phyloP scores from a whole-genome alignment of 2,888 invertebrate genomes.

The Elegia similella region DNA sequence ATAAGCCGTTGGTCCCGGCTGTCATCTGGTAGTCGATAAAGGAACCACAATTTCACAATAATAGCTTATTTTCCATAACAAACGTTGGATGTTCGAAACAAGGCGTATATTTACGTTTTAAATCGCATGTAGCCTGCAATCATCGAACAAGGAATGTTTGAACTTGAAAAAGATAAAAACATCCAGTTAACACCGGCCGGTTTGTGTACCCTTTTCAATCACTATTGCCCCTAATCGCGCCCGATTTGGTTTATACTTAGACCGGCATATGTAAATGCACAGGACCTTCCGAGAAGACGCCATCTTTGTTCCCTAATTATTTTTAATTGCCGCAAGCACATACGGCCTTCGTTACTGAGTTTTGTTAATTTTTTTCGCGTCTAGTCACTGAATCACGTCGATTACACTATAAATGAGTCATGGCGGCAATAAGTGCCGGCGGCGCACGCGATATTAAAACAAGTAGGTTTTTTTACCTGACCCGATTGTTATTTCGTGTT shows the following conservation, averaged over 20 bases:
- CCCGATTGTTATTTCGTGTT: conserved; percentile 42
- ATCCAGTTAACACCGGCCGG: conserved; percentile 56
- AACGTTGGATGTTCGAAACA: background rate
- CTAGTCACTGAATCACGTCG: conserved; percentile 70
- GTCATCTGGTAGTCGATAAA: no score
- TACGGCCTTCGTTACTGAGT: conserved; percentile 72
- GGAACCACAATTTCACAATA: no score
- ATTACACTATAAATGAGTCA: conserved; percentile 67
- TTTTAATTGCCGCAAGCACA: conserved; percentile 78
- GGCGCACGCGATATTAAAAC: conserved; percentile 57
- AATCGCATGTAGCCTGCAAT: conserved; percentile 37
- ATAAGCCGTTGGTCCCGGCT: no score
- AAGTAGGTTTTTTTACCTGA: conserved; percentile 63
- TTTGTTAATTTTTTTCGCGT: conserved; percentile 71
- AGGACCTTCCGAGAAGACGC: conserved; percentile 76
- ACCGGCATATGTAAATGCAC: conserved; percentile 75
- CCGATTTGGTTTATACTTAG: conserved; percentile 47
- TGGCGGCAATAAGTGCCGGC: conserved; percentile 37
- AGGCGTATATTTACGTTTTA: background rate
- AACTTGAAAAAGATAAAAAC: conserved; percentile 48
- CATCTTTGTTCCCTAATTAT: conserved; percentile 78
- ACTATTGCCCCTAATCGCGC: conserved; percentile 77
- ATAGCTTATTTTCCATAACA: no score
- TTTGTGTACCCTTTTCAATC: conserved; percentile 74
- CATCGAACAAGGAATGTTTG: conserved; percentile 40